phyloP scores from a whole-genome alignment of 2,113 vertebrate genomes.

The Stigmatopora argus region DNA sequence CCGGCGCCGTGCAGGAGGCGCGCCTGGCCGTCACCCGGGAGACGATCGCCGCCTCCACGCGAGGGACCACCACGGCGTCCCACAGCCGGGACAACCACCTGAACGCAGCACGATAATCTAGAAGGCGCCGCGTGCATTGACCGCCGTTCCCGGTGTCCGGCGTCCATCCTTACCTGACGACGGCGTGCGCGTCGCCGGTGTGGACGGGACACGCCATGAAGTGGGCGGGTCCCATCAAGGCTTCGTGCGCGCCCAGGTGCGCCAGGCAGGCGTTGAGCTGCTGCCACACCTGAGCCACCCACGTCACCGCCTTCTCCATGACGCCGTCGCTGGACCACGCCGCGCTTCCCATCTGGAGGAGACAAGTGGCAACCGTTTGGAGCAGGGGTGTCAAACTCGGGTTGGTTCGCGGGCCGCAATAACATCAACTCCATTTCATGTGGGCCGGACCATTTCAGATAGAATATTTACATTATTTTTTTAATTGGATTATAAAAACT shows the following conservation, averaged over 20 bases:
- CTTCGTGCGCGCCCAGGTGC: constrained; percentile 83
- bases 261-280: constrained; percentile 90
- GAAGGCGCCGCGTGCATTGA: not conserved
- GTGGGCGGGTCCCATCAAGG: constrained; percentile 82
- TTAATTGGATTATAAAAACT: too few relatives aligned
- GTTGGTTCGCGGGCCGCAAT: too few relatives aligned
- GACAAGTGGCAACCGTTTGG: too few relatives aligned
- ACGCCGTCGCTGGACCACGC: constrained; percentile 71
- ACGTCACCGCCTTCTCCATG: constrained; percentile 73
- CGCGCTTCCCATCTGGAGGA: constrained; percentile 74
- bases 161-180: constrained; percentile 70
- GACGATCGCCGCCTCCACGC: constrained; percentile 87
- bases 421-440: too few relatives aligned
- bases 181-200: constrained; percentile 71
- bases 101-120: not conserved
- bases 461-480: too few relatives aligned
- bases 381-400: too few relatives aligned
- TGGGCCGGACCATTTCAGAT: too few relatives aligned
- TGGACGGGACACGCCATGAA: constrained; percentile 88
- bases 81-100: constrained; percentile 93
- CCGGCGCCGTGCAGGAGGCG: constrained; percentile 41
- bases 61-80: constrained; percentile 86
- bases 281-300: constrained; percentile 85
- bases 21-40: constrained; percentile 80
- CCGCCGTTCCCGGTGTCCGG: too few relatives aligned